A percentile compares a stretch with the other conserved stretches of the same genome.
Evolutionary conservation across 2,888 invertebrate species (phyloP).

Genomic region (Copidosoma aretas): DNA sequence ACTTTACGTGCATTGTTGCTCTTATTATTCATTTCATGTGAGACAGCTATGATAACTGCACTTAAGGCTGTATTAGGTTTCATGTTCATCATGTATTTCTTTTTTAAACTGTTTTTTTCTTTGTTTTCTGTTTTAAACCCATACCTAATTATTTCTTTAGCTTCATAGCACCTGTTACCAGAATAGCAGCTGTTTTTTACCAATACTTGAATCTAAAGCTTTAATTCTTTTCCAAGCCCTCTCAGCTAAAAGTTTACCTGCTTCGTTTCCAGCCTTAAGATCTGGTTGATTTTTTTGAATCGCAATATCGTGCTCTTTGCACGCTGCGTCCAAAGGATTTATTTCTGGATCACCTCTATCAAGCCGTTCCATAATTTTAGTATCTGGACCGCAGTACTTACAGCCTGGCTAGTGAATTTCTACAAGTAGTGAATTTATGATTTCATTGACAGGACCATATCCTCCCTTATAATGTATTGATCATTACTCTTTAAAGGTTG

Average conservation of each 20-base stretch:
- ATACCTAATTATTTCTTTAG: conserved; percentile 50
- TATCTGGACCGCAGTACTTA: conserved; percentile 51
- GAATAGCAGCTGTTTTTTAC: conserved; percentile 51
- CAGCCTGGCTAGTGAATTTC: conserved; percentile 45
- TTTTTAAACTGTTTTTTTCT: conserved; percentile 39
- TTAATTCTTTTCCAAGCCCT: conserved; percentile 50
- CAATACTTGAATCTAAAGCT: conserved; percentile 47
- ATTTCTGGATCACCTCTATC: conserved; percentile 45
- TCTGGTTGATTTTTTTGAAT: conserved; percentile 41
- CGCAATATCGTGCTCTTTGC: conserved; percentile 34
- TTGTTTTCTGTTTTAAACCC: conserved; percentile 41
- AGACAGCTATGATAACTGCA: neutral
- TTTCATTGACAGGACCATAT: conserved; percentile 2
- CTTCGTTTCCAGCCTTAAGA: conserved; percentile 47
- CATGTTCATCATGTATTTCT: conserved; percentile 4
- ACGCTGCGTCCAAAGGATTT: conserved; percentile 45
- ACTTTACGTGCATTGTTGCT: neutral
- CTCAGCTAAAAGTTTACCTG: conserved; percentile 53
- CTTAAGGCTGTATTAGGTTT: neutral
- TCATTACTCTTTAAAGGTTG: neutral
- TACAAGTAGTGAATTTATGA: conserved; percentile 40
- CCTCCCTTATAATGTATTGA: neutral
- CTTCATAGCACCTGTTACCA: conserved; percentile 52
- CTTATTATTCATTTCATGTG: neutral
- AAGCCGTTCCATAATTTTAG: conserved; percentile 47